phyloP scores from a whole-genome alignment of 2,888 invertebrate genomes.

The Heliconius sara region DNA sequence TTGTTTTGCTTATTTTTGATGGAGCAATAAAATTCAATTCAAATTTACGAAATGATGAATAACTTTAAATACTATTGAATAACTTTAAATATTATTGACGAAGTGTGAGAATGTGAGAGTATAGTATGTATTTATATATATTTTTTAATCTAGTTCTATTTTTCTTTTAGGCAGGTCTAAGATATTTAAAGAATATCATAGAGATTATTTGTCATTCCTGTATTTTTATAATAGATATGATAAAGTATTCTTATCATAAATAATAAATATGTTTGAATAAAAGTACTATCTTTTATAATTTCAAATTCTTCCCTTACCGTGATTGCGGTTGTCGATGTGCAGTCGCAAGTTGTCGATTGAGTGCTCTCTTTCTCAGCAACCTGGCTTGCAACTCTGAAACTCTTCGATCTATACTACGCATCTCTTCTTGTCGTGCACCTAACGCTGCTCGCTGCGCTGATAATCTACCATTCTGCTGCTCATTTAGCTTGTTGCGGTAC shows the following conservation, averaged over 20 bases:
- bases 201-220: background rate
- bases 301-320: constrained; percentile 49
- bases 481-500: constrained; percentile 98
- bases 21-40: background rate
- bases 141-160: too few species aligned
- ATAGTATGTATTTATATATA: too few species aligned
- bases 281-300: background rate
- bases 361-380: constrained; percentile 92
- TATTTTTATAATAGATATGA: too few species aligned
- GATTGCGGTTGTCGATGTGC: constrained; percentile 76
- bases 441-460: constrained; percentile 94
- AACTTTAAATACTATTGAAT: too few species aligned
- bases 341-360: constrained; percentile 87
- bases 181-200: background rate
- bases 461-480: constrained; percentile 96
- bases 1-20: background rate
- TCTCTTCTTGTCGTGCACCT: constrained; percentile 94
- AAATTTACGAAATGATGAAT: background rate
- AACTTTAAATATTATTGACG: too few species aligned
- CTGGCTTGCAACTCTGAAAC: constrained; percentile 97
- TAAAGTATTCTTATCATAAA: background rate
- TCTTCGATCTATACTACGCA: constrained; percentile 95
- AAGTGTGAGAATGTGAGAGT: too few species aligned
- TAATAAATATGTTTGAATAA: background rate
- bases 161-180: background rate